Evolutionary conservation across 1,140 invertebrate genomes (phyloP).

Genomic region (Anastrepha obliqua): DNA sequence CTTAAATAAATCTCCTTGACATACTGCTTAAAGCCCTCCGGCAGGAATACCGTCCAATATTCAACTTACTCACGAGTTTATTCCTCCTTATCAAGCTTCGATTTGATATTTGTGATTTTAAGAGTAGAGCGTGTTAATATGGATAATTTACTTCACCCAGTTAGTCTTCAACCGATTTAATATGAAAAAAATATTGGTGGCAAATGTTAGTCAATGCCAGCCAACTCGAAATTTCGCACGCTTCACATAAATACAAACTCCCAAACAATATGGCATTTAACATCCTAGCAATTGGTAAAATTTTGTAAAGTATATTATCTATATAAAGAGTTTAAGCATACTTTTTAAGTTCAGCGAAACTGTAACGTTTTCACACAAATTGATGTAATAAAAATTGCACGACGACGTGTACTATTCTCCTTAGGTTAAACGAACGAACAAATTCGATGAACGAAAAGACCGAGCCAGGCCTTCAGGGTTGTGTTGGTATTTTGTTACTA

Average conservation of each 20-base stretch:
- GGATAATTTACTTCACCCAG: neutral
- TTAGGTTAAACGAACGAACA: neutral
- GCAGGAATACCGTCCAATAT: no score
- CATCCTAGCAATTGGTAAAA: neutral
- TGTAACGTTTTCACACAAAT: neutral
- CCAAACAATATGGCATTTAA: neutral
- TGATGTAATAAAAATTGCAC: neutral
- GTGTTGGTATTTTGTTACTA: neutral
- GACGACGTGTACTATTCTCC: constrained; percentile 13
- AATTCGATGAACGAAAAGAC: neutral
- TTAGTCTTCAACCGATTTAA: neutral
- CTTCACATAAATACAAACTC: no score
- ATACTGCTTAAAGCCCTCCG: neutral
- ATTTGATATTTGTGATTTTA: no score
- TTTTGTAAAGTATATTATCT: neutral
- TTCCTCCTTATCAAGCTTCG: no score
- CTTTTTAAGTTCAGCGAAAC: neutral
- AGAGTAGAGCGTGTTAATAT: neutral
- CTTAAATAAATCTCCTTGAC: neutral
- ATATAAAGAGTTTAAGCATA: neutral
- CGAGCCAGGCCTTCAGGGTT: neutral
- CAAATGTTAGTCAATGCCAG: neutral
- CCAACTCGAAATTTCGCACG: neutral
- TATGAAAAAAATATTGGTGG: neutral
- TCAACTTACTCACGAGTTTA: no score